Evolutionary conservation across 2,888 invertebrate species (phyloP), one percentile per base, ranked within the genome.

Genomic region (Monopis laevigella): DNA sequence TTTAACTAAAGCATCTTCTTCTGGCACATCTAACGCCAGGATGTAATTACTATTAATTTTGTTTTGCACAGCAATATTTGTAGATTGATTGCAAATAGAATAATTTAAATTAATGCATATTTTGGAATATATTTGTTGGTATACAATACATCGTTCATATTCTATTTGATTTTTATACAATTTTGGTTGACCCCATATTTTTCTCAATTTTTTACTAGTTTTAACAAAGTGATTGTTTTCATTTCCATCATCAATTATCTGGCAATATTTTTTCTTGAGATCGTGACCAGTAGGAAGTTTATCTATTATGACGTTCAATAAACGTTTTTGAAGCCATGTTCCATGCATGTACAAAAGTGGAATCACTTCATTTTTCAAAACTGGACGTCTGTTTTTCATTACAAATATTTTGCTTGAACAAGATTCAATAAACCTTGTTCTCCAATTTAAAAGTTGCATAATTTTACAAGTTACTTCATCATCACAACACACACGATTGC

Each of bases 261-360:
- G 24, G n/a, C n/a, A 6, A 14, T 27, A 39, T n/a, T 27, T 12
- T 4, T 27, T 26, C 4, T 10, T 13, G 7, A 28, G 10, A 5
- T 19, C 18, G 8, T 16, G 3, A 17, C 18, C 18, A 13, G 17
- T 4, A 10, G 38, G 36, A 10, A 19, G 30, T 11, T 19, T 27
- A 2, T 42, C 24, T 3, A 27, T 4, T 16, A 78, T 44, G 39
- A 57, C 58, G 19, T 58, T 56, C 2, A 88, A 54, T 16, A 86
- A 65, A 63, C 85, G 80, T 57, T 92, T 92, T 12, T 82, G 65
- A 26, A 92, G 59, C 92, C 92, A 92, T 61, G 86, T 88, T 52
- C 86, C 88, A 56, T 92, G 90, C 8, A 90, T 73, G 48, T 84
- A 77, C 1, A 92, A 55, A 39, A 86, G 72, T n/a, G 85, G 83